Percentiles rank a stretch among this genome's conserved stretches.
Evolutionary conservation across 2,888 invertebrate species (phyloP).

Genomic region (Caenorhabditis parvicauda): DNA sequence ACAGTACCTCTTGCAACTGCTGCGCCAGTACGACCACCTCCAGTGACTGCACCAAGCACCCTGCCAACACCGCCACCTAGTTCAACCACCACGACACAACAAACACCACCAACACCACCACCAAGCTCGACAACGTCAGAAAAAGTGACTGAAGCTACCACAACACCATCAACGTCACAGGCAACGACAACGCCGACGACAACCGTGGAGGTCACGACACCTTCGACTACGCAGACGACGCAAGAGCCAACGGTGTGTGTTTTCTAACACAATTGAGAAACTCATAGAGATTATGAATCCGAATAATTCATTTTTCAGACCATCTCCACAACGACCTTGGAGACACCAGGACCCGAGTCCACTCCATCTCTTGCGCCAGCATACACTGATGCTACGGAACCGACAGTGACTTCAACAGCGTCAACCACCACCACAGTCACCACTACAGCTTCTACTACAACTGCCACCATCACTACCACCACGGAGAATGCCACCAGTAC

Average conservation of each 20-base stretch:
- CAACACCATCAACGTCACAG: conserved; percentile 4
- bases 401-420: conserved; percentile 15
- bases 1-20: conserved; percentile 11
- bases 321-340: conserved; percentile 22
- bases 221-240: too few species aligned
- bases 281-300: background rate
- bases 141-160: background rate
- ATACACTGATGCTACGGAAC: conserved; percentile 19
- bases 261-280: background rate
- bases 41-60: conserved; percentile 19
- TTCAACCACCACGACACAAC: conserved; percentile 4
- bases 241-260: too few species aligned
- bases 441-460: conserved; percentile 4
- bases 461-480: conserved; percentile 1
- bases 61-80: conserved; percentile 14
- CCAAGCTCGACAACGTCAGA: background rate
- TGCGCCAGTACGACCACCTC: conserved; percentile 10
- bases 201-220: background rate
- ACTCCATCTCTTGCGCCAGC: conserved; percentile 26
- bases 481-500: conserved; percentile 10
- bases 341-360: conserved; percentile 23
- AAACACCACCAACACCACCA: background rate
- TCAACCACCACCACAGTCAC: conserved; percentile 9
- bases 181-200: conserved; percentile 1
- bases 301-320: conserved; percentile 1